Evolutionary conservation across 2,888 invertebrate species (phyloP).

Genomic region (Gortyna flavago): DNA sequence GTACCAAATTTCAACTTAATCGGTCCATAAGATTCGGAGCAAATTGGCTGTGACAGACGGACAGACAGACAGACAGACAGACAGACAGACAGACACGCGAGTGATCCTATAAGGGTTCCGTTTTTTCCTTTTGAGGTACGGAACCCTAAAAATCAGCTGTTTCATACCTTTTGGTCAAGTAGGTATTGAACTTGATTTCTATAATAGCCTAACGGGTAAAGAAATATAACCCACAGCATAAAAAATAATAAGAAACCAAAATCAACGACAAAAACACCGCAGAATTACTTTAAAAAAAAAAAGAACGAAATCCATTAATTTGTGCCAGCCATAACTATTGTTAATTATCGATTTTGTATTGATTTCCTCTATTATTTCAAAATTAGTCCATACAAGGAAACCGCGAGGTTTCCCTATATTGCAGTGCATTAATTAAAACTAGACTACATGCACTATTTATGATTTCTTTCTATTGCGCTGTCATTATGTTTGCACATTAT

Average conservation of each 20-base stretch:
- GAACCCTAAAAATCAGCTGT: no score
- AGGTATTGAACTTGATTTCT: background rate
- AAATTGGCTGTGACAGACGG: no score
- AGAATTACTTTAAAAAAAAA: background rate
- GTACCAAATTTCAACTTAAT: no score
- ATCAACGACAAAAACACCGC: background rate
- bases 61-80: no score
- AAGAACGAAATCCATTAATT: constrained; percentile 18
- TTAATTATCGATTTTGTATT: constrained; percentile 23
- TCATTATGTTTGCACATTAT: background rate
- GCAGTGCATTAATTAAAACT: constrained; percentile 3
- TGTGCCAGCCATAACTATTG: background rate
- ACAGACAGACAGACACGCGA: no score
- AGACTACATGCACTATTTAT: constrained; percentile 9
- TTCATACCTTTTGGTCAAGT: no score
- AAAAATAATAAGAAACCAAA: constrained; percentile 9
- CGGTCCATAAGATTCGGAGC: no score
- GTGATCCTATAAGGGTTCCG: no score
- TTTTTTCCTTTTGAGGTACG: no score
- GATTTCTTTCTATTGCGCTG: constrained; percentile 11
- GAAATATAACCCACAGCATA: background rate
- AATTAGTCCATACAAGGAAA: constrained; percentile 55
- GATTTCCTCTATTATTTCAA: constrained; percentile 49
- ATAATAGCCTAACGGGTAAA: background rate
- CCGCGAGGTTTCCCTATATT: constrained; percentile 28